Base-by-base conservation (phyloP, 2,797 vertebrate genomes). In the Hoplostethus mediterraneus region DNA sequence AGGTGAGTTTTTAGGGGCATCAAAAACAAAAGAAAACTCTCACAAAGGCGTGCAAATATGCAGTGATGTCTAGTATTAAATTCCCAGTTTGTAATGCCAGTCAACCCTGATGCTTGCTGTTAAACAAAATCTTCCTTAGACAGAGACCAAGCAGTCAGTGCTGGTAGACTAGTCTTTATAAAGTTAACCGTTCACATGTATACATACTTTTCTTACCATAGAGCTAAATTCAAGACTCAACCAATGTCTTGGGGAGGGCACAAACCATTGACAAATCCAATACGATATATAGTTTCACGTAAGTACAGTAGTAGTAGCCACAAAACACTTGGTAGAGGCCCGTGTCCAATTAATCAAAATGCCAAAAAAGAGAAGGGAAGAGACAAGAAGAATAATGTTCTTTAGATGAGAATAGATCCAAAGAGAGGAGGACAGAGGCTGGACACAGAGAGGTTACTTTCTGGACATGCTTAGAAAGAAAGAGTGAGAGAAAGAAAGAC, bases 11-110 rank as follows among this genome's bases (percentile, higher is more conserved):
- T 81, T 93, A 93, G 94, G 76, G 77, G 67, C 28, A 53, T 21
- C 40, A 64, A 56, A 53, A 54, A 47, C 55, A 76, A 75, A 84
- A 65, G 90, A 21, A 90, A 48, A 94, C 90, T 92, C 82, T 80
- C 89, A 73, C 89, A 94, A 93, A 94, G 69, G 76, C 95, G 93
- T 95, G 95, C 95, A 95, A 52, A 94, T 95, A 94, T 96, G 96
- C 95, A 92, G 95, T 94, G 94, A 93, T 90, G 72, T 90, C 84
- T 63, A 77, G 45, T 64, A 59, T 55, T 57, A 64, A 51, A 60
- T 17, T 66, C 17, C 25, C 44, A n/a, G 16, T 28, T 38, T 38
- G 11, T 56, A 52, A 67, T 28, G 67, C 58, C 60, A 38, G 47
- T 67, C 48, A 71, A 67, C 53, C 42, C 31, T 49, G 40, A 62